Evolutionary conservation across 2,797 vertebrate genomes (phyloP), one percentile per base, ranked within the genome.

Genomic region (Melanotaenia pygmaea): DNA sequence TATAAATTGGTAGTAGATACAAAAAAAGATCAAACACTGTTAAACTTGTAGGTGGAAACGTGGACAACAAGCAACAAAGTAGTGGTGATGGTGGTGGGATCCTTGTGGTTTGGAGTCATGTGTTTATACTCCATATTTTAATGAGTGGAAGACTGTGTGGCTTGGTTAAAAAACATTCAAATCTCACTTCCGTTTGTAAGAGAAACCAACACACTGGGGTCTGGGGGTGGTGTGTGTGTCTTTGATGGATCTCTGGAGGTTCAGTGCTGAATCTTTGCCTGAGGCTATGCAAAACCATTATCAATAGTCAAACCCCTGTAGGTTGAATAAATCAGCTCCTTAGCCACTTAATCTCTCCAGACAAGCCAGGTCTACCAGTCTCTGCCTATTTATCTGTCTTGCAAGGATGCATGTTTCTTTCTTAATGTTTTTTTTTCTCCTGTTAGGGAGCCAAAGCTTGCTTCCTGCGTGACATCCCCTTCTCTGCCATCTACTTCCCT

Each of bases 391-490:
- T n/a, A 67, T 72, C 65, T 56, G 37, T 20, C 32, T 45, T 53
- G 20, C 37, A 22, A 37, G 1, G 32, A 67, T 69, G 6, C 28
- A 5, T 64, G 14, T 63, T 18, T 71, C 28, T 77, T 56, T 62
- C 12, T 60, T 28, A 34, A 34, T 45, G 26, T 71, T 60, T 70
- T 57, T 59, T 43, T 10, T 51, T 61, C 62, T 43, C 74, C 63
- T 89, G 79, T 86, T 87, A 98, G 97, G 97, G 97, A 91, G 97
- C 97, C 90, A 98, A 98, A 94, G 97, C 97, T 0, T 98, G 97
- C 91, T 98, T 98, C 91, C 95, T 98, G 88, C 95, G 97, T 90
- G 97, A 98, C 95, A 97, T 98, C 95, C 97, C 97, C 91, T 98
- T 98, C 94, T 98, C 97, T 18, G 97, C 96, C 61, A 98, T 98